Evolutionary conservation across 2,888 invertebrate species (phyloP), one percentile per base, ranked within the genome.

Genomic region (Pherbina coryleti): DNA sequence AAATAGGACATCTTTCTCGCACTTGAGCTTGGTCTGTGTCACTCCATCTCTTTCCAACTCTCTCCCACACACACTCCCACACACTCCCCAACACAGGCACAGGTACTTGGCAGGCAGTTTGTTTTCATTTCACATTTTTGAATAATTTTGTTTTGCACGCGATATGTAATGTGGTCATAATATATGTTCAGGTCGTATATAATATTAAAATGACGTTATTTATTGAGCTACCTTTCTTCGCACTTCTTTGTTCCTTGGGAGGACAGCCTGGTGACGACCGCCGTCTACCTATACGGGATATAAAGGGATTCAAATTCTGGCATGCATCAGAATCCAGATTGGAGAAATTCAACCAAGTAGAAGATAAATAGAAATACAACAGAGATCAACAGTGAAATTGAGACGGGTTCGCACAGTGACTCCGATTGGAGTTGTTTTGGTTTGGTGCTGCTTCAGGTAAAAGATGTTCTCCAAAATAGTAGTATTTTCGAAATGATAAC

Each of bases 181-280:
- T 81, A 81, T 82, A 82, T 73, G 74, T 67, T 72, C 66, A 37
- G 66, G 76, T 66, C 69, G 37, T 76, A 69, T 73, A 83, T 82
- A 82, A 82, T 82, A 84, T 84, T 84, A 82, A 84, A 83, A 80
- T 81, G 82, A 79, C 79, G 82, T 84, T 83, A 84, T 84, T 84
- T 84, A 84, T 84, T 83, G 82, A 82, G 80, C 79, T 81, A 83
- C 82, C 84, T 82, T 82, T 79, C 80, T 78, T 78, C 77, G 78
- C 79, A 74, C 31, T 49, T 34, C n/a, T 53, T 28, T 14, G 62
- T 14, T 9, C 7, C 37, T 37, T 37, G 37, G 37, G 37, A 37
- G 19, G 9, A 2, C 53, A 17, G 17, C 19, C 53, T 19, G 9
- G 5, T 7, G 22, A 19, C 55, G 0, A 5, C n/a, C 19, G 11